Conservation (phyloP, 2,888 invertebrate genomes). For the Spisula subtruncata region DNA sequence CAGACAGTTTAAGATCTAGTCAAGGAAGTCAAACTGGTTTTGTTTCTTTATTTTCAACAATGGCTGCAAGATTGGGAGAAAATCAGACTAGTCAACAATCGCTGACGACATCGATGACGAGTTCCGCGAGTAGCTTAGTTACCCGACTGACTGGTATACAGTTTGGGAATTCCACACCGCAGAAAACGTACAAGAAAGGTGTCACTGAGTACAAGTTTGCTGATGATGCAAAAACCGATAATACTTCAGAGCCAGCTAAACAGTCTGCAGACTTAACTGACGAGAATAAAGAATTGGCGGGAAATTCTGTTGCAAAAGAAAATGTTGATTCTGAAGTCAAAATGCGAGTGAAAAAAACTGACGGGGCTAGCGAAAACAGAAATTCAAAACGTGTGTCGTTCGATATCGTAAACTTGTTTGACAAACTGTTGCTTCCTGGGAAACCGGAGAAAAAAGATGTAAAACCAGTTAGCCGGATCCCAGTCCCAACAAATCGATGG, state of each 20-base stretch:
- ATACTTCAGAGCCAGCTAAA: not conserved
- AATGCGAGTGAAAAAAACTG: slow-evolving; percentile 42
- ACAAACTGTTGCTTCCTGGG: slow-evolving; percentile 79
- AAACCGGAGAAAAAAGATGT: slow-evolving; percentile 62
- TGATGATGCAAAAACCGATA: slow-evolving; percentile 49
- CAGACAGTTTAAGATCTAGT: slow-evolving; percentile 66
- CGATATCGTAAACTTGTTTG: slow-evolving; percentile 82
- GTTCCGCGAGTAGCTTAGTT: slow-evolving; percentile 64
- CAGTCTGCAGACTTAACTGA: not conserved
- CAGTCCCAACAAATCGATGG: slow-evolving; percentile 66
- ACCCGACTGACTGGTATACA: slow-evolving; percentile 53
- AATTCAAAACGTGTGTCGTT: slow-evolving; percentile 75
- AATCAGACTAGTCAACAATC: slow-evolving; percentile 52
- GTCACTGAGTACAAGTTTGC: slow-evolving; percentile 75
- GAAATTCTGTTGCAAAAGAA: not conserved
- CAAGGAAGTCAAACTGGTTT: slow-evolving; percentile 57
- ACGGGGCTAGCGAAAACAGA: slow-evolving; percentile 54
- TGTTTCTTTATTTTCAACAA: slow-evolving; percentile 59
- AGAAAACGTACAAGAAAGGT: slow-evolving; percentile 69
- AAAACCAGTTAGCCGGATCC: slow-evolving; percentile 63
- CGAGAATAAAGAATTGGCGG: not conserved
- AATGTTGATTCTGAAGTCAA: slow-evolving; percentile 49
- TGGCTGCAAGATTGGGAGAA: slow-evolving; percentile 64
- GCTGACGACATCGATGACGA: slow-evolving; percentile 62
- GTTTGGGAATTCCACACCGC: slow-evolving; percentile 50